Percentiles rank a stretch among this genome's conserved stretches.
Conservation (phyloP, 2,113 vertebrate genomes). For the Mirza zaza region DNA sequence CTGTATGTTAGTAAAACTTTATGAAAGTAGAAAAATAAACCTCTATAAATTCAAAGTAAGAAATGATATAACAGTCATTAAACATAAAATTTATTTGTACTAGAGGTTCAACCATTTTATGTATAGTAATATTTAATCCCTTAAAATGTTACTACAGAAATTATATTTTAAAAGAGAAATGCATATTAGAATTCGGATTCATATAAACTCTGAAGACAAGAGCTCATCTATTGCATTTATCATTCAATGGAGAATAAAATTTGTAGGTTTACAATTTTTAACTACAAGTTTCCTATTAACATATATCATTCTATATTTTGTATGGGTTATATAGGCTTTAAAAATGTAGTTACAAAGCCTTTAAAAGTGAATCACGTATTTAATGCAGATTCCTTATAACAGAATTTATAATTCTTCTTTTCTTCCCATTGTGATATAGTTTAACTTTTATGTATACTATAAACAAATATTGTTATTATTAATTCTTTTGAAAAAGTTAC, state of each 20-base stretch:
- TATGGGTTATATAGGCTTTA: not conserved
- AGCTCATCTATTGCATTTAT: not conserved
- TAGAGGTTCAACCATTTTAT: not conserved
- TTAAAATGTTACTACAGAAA: not conserved
- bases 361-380: not conserved
- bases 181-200: not conserved
- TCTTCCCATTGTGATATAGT: not conserved
- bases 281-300: not conserved
- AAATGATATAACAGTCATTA: conserved; percentile 13
- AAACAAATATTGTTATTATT: not conserved
- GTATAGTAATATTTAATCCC: not conserved
- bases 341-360: not conserved
- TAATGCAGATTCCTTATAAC: not conserved
- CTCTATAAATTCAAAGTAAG: conserved; percentile 16
- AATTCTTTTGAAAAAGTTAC: not conserved
- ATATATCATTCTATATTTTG: not conserved
- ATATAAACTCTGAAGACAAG: not conserved
- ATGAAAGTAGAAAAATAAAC: conserved; percentile 44
- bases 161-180: conserved; percentile 17
- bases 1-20: conserved; percentile 34
- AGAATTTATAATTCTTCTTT: not conserved
- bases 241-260: not conserved
- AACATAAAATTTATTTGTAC: conserved; percentile 19
- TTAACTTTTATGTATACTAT: not conserved
- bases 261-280: not conserved